These are phyloP conservation scores for Cryptocheilus praepositus DNA, from an alignment of 2,888 invertebrate genomes.

Conservation along the genomic window DNA sequence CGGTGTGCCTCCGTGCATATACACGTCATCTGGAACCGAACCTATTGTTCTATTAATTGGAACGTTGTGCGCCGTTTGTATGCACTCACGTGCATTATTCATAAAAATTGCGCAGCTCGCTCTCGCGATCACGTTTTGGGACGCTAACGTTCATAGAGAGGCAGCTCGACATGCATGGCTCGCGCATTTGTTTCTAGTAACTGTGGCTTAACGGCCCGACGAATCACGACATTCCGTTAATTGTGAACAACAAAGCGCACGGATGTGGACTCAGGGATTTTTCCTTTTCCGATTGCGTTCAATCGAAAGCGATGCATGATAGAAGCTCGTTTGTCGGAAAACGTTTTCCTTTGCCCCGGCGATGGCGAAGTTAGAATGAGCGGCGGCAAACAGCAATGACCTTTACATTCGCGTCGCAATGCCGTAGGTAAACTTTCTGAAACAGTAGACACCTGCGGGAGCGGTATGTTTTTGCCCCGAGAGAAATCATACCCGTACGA, in stretches of 20 bases:
- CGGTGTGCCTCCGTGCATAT: constrained; percentile 6
- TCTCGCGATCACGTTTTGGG: constrained; percentile 40
- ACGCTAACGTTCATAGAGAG: background rate
- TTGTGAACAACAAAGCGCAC: too few relatives aligned
- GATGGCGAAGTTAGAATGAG: constrained; percentile 28
- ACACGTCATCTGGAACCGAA: constrained; percentile 36
- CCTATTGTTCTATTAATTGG: constrained; percentile 44
- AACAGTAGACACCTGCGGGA: constrained; percentile 40
- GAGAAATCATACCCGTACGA: constrained; percentile 50
- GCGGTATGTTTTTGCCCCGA: constrained; percentile 48
- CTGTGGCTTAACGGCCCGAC: too few relatives aligned
- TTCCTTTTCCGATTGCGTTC: background rate
- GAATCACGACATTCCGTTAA: too few relatives aligned
- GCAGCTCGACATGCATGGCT: too few relatives aligned
- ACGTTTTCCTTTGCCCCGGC: constrained; percentile 39
- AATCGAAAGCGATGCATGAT: background rate
- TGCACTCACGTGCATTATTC: constrained; percentile 22
- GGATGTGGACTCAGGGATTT: background rate
- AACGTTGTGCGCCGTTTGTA: constrained; percentile 20
- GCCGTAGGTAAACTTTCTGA: constrained; percentile 50
- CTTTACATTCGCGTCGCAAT: constrained; percentile 49
- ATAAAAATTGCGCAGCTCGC: constrained; percentile 29
- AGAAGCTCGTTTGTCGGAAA: constrained; percentile 33
- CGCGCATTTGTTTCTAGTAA: too few relatives aligned
- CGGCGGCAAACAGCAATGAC: constrained; percentile 55